Evolutionary conservation across 2,888 invertebrate genomes (phyloP), one percentile per base, ranked within the genome.

Genomic region (Smittia aterrima): DNA sequence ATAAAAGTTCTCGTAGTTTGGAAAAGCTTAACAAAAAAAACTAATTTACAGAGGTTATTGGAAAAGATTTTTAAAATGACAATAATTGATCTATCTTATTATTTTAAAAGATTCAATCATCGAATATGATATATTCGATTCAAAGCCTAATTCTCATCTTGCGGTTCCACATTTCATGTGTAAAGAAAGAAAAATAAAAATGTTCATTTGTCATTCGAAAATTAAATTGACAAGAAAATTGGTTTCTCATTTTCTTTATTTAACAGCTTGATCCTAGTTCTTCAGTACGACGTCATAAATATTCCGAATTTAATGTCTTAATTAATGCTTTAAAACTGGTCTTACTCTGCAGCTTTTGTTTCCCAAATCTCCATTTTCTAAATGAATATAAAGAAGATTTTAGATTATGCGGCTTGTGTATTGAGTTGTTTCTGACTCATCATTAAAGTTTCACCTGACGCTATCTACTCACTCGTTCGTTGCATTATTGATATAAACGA

Each of bases 341-440:
- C 32, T 32, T 66, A 66, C 27, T 66, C 66, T 66, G 32, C 66
- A 66, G 38, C 66, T 40, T 66, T 68, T 32, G 40, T 25, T 22
- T 32, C 40, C 41, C 32, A 9, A 16, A 38, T 66, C 38, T 38
- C 66, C 38, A 32, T 47, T 47, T 47, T 11, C 16, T 13, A 47
- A 47, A 47, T 6, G 2, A 40, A 64, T 13, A 40, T n/a, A 66
- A 66, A 32, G 7, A 20, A 58, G 13, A 58, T n/a, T 20, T 20
- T n/a, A n/a, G n/a, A n/a, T n/a, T n/a, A n/a, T n/a, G 32, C 32
- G 25, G 4, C 0, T 32, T 1, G 27, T 20, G 24, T 6, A 1
- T 13, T 22, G 16, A n/a, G 2, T 64, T n/a, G 25, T 54, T 54
- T 54, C 20, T 1, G 32, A 32, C 32, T 32, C 32, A n/a, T n/a